phyloP scores from a whole-genome alignment of 2,113 vertebrate genomes.

The Siniperca chuatsi region DNA sequence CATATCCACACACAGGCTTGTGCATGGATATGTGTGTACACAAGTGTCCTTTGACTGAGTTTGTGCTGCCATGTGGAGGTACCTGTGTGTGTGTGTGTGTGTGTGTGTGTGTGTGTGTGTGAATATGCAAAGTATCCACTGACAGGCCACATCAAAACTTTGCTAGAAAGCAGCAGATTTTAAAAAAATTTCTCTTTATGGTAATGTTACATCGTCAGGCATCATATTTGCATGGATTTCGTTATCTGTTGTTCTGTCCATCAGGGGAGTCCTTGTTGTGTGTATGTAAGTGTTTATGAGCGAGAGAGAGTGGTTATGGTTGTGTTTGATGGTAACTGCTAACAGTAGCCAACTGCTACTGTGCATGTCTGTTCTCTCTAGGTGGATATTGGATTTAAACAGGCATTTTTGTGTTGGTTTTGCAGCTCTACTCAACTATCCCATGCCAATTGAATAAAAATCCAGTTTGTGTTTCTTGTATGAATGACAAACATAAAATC shows the following conservation, averaged over 20 bases:
- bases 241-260: constrained; percentile 6
- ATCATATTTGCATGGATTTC: constrained; percentile 31
- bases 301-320: neutral
- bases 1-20: neutral
- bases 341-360: neutral
- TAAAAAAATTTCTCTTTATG: constrained; percentile 18
- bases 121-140: constrained; percentile 23
- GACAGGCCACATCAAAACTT: constrained; percentile 29
- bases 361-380: neutral
- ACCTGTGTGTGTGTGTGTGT: neutral
- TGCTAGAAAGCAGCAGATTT: constrained; percentile 22
- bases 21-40: neutral
- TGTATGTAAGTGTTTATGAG: neutral
- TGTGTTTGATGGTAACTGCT: constrained; percentile 13
- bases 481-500: neutral
- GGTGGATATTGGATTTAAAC: neutral
- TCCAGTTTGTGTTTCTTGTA: neutral
- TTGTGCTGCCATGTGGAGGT: constrained; percentile 4
- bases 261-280: neutral
- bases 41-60: constrained; percentile 18
- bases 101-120: neutral
- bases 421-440: neutral
- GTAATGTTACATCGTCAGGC: constrained; percentile 16
- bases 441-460: neutral
- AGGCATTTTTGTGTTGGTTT: neutral